Conservation (phyloP, 2,797 vertebrate genomes). For the Notamacropus eugenii region DNA sequence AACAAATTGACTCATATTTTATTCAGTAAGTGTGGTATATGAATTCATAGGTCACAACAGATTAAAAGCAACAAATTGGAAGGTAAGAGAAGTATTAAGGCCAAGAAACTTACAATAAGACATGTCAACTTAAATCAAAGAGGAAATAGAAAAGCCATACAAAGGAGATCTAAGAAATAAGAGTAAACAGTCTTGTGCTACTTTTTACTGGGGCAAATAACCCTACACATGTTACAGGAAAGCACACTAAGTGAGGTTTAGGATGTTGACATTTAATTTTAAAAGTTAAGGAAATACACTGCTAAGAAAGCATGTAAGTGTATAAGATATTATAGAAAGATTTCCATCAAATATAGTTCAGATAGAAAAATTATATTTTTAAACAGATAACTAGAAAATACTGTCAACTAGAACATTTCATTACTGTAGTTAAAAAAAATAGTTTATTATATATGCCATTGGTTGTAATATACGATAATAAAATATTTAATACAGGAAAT, state of each 20-base stretch:
- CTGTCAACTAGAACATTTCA: background rate
- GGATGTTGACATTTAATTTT: background rate
- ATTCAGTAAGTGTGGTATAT: background rate
- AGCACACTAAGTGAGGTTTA: background rate
- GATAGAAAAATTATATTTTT: conserved; percentile 3
- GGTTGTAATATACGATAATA: background rate
- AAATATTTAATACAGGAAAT: background rate
- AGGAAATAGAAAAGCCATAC: background rate
- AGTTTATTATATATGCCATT: background rate
- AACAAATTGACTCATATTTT: background rate
- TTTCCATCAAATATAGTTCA: conserved; percentile 26
- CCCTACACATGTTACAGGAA: background rate
- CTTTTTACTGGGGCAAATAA: background rate
- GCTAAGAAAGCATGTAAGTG: conserved; percentile 27
- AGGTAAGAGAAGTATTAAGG: background rate
- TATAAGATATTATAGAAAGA: background rate
- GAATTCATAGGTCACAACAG: background rate
- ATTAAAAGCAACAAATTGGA: background rate
- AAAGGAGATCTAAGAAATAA: background rate
- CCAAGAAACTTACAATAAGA: background rate
- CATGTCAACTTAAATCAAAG: background rate
- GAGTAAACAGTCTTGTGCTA: background rate
- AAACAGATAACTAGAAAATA: background rate
- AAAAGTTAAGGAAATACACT: conserved; percentile 47
- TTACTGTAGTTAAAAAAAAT: background rate